Base-by-base conservation (phyloP, 2,113 vertebrate genomes). In the Oryzias melastigma region DNA sequence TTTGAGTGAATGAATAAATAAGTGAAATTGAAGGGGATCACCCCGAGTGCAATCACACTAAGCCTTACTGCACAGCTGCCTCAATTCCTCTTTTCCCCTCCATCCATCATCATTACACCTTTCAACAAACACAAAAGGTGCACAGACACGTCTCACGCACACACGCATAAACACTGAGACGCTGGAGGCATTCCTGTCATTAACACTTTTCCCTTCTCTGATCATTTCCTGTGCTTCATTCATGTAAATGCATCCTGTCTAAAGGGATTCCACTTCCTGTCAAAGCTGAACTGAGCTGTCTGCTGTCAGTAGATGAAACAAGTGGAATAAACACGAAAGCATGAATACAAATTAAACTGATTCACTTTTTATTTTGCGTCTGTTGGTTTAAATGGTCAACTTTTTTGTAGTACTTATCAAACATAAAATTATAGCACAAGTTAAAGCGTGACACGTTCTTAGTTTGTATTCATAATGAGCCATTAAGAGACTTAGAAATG, bases 131-230 rank as follows among this genome's bases (percentile, higher is more conserved):
- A 80, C 68, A 73, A 45, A 65, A 46, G 35, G 66, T 27, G 58
- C 49, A 64, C 46, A 52, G 40, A 51, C 20, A 58, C 50, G 64
- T 58, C 49, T 71, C 51, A 69, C 52, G 66, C 24, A 63, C 25
- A 67, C 44, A 46, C 44, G n/a, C 17, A 46, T n/a, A 46, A 16
- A 47, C 46, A 47, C 46, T 73, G 80, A 75, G 70, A 62, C 62
- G 57, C 81, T 78, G 68, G 75, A 83, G 81, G 81, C 71, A 62
- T 85, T 89, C 77, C 63, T 71, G 71, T 81, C 84, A 82, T 88
- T 84, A 87, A 85, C 85, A 80, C 84, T 75, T 75, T 81, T 18
- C 69, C 80, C 77, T 84, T 85, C 82, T 57, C 76, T 84, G 78
- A 85, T 87, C 67, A 81, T 85, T 86, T 87, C 83, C 78, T 84